Percentiles rank a stretch among this genome's conserved stretches.
Conservation (phyloP, 2,113 vertebrate species). For the Zootoca vivipara region DNA sequence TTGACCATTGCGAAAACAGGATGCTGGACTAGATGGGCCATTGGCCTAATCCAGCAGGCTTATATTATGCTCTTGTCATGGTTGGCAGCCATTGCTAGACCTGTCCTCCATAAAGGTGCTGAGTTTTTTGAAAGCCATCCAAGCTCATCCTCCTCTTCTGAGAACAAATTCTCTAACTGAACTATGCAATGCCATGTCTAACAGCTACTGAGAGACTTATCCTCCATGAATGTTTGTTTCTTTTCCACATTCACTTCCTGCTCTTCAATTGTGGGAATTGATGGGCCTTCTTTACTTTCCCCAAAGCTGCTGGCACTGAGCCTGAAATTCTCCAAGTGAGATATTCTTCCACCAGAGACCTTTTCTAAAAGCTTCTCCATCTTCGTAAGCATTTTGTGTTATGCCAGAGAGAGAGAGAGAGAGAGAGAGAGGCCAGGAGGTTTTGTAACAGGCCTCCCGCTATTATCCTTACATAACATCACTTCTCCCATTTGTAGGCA, state of each 20-base stretch:
- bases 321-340: background rate
- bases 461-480: slow-evolving; percentile 33
- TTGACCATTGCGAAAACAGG: no score
- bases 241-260: background rate
- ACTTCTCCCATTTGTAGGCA: slow-evolving; percentile 26
- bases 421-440: background rate
- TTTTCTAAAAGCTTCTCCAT: background rate
- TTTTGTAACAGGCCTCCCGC: slow-evolving; percentile 12
- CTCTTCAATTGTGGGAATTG: background rate
- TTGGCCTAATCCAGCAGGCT: no score
- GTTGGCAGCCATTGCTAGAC: background rate
- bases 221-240: background rate
- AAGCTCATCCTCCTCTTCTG: background rate
- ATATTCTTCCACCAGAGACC: background rate
- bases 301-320: no score
- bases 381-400: background rate
- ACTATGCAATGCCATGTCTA: background rate
- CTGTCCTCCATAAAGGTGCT: background rate
- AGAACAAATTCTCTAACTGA: background rate
- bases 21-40: no score
- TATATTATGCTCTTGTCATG: no score
- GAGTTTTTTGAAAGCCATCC: background rate
- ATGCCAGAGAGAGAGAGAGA: background rate
- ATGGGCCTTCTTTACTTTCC: background rate
- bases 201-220: background rate